Evolutionary conservation across 2,113 vertebrate genomes (phyloP).

Genomic region (Sprattus sprattus): DNA sequence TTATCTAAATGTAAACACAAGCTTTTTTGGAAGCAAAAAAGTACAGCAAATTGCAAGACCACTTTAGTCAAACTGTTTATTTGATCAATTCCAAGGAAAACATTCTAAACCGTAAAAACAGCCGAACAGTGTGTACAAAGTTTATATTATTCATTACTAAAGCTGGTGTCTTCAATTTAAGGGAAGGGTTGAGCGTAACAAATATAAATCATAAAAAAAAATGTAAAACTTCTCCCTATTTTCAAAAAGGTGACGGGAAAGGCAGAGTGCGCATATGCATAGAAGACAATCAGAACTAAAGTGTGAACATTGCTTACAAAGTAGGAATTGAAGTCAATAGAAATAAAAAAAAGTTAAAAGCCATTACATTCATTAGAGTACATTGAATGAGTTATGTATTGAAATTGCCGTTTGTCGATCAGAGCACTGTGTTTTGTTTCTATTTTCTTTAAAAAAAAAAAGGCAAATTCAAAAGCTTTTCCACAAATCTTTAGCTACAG

Average conservation of each 20-base stretch:
- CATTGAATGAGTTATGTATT: conserved; percentile 60
- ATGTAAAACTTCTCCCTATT: conserved; percentile 72
- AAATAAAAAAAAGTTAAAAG: conserved; percentile 57
- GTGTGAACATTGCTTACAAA: conserved; percentile 53
- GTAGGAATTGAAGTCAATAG: conserved; percentile 55
- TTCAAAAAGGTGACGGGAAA: conserved; percentile 64
- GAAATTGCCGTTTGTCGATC: conserved; percentile 65
- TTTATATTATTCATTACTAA: conserved; percentile 77
- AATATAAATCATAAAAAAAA: conserved; percentile 56
- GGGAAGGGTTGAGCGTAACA: conserved; percentile 65
- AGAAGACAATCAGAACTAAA: conserved; percentile 40
- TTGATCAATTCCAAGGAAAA: conserved; percentile 69
- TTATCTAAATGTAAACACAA: neutral
- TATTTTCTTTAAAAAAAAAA: conserved; percentile 8
- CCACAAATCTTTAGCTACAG: conserved; percentile 37
- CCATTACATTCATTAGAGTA: conserved; percentile 75
- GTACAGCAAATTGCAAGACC: neutral
- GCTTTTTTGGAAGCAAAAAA: neutral
- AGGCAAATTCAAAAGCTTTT: conserved; percentile 23
- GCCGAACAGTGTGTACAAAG: conserved; percentile 67
- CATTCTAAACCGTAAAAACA: conserved; percentile 66
- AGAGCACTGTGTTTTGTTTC: conserved; percentile 39
- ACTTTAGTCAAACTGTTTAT: conserved; percentile 68
- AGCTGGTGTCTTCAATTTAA: conserved; percentile 71
- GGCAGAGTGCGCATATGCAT: conserved; percentile 62